Percentiles rank a stretch among this genome's conserved stretches.
Evolutionary conservation across 2,888 invertebrate genomes (phyloP).

Genomic region (Nemoura dubitans): DNA sequence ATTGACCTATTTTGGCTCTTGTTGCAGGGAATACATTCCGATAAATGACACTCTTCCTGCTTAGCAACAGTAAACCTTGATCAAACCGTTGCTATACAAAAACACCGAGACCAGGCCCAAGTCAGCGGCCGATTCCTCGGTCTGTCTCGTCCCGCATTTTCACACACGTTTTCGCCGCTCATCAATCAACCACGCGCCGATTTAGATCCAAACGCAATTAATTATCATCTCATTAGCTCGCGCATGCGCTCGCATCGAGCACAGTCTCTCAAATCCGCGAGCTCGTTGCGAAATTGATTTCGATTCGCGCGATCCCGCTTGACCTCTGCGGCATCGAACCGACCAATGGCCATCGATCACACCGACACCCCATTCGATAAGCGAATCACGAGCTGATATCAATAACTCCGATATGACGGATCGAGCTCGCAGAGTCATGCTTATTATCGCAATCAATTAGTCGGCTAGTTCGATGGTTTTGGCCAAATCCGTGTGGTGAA

Average conservation of each 20-base stretch:
- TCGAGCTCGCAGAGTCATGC: not conserved
- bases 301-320: not conserved
- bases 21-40: no score
- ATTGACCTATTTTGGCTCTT: no score
- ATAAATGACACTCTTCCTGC: no score
- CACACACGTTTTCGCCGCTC: not conserved
- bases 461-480: not conserved
- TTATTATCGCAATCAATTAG: constrained; percentile 40
- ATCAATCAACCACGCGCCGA: not conserved
- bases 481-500: not conserved
- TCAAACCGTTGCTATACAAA: no score
- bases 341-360: not conserved
- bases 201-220: not conserved
- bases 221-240: not conserved
- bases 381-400: constrained; percentile 19
- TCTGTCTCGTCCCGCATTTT: not conserved
- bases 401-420: constrained; percentile 24
- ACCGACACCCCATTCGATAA: not conserved
- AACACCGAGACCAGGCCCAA: no score
- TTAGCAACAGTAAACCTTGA: no score
- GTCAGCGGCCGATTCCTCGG: no score
- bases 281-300: not conserved
- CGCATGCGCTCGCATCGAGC: not conserved
- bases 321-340: not conserved
- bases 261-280: not conserved